Evolutionary conservation across 64 coral and sea anemone species (phyloP).

Genomic region (Dendronephthya gigantea): DNA sequence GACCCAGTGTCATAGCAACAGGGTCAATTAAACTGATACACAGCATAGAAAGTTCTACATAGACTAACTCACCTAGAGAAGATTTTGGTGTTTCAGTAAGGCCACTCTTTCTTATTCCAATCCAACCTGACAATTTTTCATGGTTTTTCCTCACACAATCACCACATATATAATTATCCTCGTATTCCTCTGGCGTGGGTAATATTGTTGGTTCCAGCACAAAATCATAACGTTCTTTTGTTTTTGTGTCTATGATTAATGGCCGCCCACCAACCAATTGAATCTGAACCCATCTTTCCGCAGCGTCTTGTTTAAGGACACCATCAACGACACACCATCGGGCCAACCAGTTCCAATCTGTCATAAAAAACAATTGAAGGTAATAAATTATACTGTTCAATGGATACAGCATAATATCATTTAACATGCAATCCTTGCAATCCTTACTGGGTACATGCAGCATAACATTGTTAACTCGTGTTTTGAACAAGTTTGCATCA

Average conservation of each 20-base stretch:
- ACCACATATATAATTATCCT: conserved; percentile 5
- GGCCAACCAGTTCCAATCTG: conserved; percentile 3
- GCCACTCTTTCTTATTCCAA: not conserved
- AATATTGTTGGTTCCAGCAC: not conserved
- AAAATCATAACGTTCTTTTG: not conserved
- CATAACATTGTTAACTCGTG: no score
- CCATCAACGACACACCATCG: conserved; percentile 3
- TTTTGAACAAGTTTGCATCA: not conserved
- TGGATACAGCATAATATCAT: no score
- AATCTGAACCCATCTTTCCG: not conserved
- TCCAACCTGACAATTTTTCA: not conserved
- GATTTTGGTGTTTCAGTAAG: conserved; percentile 2
- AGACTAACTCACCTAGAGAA: not conserved
- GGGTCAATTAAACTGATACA: not conserved
- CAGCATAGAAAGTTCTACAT: not conserved
- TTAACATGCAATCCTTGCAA: no score
- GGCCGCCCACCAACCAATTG: not conserved
- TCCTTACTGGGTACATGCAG: no score
- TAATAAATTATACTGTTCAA: no score
- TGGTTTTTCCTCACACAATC: conserved; percentile 11
- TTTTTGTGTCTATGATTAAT: not conserved
- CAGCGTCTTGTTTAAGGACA: not conserved
- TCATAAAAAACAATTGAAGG: not conserved
- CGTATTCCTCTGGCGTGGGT: not conserved
- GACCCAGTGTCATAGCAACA: no score